Evolutionary conservation across 2,888 invertebrate species (phyloP), one percentile per base, ranked within the genome.

Genomic region (Drosophila atripex): DNA sequence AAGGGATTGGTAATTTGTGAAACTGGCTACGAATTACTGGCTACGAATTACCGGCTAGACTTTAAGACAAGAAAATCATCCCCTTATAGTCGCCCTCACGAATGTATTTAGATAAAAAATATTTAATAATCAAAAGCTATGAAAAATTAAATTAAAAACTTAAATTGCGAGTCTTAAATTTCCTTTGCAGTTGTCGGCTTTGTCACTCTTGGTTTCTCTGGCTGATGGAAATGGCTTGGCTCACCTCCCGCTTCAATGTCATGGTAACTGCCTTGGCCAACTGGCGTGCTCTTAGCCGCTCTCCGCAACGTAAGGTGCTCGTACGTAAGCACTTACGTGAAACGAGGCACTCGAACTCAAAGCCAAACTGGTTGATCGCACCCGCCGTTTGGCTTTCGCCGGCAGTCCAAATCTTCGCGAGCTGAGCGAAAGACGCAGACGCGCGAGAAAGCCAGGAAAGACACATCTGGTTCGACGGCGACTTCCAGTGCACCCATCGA

Each of bases 381-480:
- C 84, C 86, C 77, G 84, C 84, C 63, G 60, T 30, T 51, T 85
- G 85, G 87, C 87, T 83, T 87, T 83, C 78, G 77, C 78, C 78
- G 83, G 68, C 87, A 86, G 86, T 86, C 68, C 50, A 69, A 78
- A 61, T 80, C 73, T 73, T 78, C 68, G 77, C 84, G 86, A 76
- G 83, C 76, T 69, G 32, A 57, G 71, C 65, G 63, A 23, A 79
- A 73, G 86, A 84, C 86, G 87, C 77, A 73, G 38, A 14, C 66
- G 61, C 72, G 43, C 55, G 56, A 45, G 46, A 46, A 70, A 39
- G 32, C 46, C 51, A 49, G 39, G 35, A 25, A 45, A 30, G 61
- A 51, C 61, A 51, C 56, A 45, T 46, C 21, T 35, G 39, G 56
- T 23, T 38, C 12, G 43, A 47, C 39, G 35, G 50, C 39, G 63